Evolutionary conservation across 1,140 invertebrate species (phyloP).

Genomic region (Dinoponera quadriceps): DNA sequence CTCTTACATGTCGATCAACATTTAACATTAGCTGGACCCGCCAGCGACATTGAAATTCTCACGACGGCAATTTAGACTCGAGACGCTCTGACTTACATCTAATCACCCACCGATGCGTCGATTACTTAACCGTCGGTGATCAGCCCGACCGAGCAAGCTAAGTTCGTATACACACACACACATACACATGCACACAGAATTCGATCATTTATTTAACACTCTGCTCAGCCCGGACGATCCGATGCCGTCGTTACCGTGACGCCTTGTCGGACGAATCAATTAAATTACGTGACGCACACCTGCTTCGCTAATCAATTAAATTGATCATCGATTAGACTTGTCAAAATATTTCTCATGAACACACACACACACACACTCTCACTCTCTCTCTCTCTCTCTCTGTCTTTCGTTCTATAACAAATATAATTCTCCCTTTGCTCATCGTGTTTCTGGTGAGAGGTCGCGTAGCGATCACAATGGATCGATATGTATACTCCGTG

Average conservation of each 20-base stretch:
- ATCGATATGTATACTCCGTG: constrained; percentile 51
- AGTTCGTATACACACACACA: not conserved
- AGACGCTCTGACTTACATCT: not conserved
- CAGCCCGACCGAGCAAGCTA: not conserved
- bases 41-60: constrained; percentile 63
- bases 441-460: constrained; percentile 4
- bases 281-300: constrained; percentile 33
- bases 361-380: no score
- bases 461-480: constrained; percentile 37
- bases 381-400: no score
- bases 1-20: constrained; percentile 40
- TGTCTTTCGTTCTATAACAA: constrained; percentile 29
- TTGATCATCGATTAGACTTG: constrained; percentile 31
- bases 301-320: not conserved
- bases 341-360: constrained; percentile 46
- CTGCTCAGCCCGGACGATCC: not conserved
- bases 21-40: constrained; percentile 59
- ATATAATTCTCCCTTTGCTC: constrained; percentile 32
- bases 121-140: constrained; percentile 11
- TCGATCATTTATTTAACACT: constrained; percentile 6
- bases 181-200: constrained; percentile 1
- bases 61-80: constrained; percentile 28
- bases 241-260: constrained; percentile 8
- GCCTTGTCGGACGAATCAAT: constrained; percentile 8
- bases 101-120: not conserved